Evolutionary conservation across 2,797 vertebrate genomes (phyloP).

Genomic region (Octomys mimax): DNA sequence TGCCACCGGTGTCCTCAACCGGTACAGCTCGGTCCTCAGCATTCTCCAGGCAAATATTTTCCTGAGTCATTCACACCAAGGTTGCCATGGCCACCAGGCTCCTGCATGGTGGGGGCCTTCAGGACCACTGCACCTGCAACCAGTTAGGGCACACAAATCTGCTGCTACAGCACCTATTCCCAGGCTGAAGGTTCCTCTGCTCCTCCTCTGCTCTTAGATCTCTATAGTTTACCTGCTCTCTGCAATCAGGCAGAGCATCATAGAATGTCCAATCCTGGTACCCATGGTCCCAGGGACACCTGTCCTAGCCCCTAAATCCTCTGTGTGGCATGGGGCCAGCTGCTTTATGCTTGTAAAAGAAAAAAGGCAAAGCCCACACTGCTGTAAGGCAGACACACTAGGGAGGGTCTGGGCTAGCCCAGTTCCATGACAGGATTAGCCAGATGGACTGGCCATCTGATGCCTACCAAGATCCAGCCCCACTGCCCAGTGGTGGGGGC

Average conservation of each 20-base stretch:
- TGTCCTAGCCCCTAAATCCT: fast-evolving
- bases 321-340: not conserved
- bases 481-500: not conserved
- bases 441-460: not conserved
- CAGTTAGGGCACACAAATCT: fast-evolving
- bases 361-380: fast-evolving
- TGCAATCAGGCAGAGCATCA: fast-evolving
- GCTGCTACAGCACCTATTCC: fast-evolving
- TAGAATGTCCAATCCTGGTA: not conserved
- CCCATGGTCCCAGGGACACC: not conserved
- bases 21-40: fast-evolving
- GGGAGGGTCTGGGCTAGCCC: fast-evolving
- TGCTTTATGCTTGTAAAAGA: fast-evolving
- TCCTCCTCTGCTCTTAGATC: not conserved
- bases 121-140: too few species aligned
- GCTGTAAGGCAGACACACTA: fast-evolving
- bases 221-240: not conserved
- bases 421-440: fast-evolving
- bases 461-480: fast-evolving
- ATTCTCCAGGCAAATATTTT: too few species aligned
- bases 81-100: not conserved
- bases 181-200: fast-evolving
- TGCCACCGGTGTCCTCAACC: fast-evolving
- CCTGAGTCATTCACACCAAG: not conserved
- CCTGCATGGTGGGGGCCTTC: fast-evolving